Percentiles rank a stretch among this genome's conserved stretches.
phyloP scores from a whole-genome alignment of 2,797 vertebrate species.

The Thripadectes ignobilis region DNA sequence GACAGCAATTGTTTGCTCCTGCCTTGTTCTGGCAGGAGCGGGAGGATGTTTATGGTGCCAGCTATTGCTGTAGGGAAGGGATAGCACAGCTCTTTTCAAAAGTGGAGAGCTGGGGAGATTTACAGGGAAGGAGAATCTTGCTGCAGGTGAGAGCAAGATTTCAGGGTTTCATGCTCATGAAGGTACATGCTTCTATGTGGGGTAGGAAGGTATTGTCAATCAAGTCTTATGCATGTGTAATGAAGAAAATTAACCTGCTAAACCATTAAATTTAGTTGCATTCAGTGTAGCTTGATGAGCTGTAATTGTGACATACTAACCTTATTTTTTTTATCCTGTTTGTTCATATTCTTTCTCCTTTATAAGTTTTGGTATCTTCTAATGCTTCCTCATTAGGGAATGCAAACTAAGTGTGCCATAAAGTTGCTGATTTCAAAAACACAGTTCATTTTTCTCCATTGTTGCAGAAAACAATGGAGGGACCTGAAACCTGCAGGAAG shows the following conservation, averaged over 20 bases:
- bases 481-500: conserved; percentile 22
- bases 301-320: neutral
- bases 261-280: neutral
- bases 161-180: neutral
- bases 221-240: accelerated
- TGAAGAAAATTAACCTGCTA: accelerated
- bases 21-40: neutral
- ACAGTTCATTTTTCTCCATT: conserved; percentile 6
- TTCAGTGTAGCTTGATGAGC: neutral
- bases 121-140: neutral
- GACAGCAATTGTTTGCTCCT: neutral
- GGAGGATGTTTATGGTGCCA: neutral
- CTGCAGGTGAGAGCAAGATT: neutral
- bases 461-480: conserved; percentile 24
- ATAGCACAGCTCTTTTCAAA: neutral
- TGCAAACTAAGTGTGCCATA: neutral
- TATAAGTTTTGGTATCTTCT: neutral
- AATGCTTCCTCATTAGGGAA: neutral
- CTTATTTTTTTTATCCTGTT: neutral
- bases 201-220: neutral
- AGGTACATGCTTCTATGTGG: neutral
- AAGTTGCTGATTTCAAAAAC: conserved; percentile 30
- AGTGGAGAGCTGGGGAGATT: neutral
- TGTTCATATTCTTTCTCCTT: neutral
- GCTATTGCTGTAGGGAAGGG: neutral